These are phyloP conservation scores for Ecliptopera silaceata DNA, from an alignment of 2,888 invertebrate species.

Conservation along the genomic window DNA sequence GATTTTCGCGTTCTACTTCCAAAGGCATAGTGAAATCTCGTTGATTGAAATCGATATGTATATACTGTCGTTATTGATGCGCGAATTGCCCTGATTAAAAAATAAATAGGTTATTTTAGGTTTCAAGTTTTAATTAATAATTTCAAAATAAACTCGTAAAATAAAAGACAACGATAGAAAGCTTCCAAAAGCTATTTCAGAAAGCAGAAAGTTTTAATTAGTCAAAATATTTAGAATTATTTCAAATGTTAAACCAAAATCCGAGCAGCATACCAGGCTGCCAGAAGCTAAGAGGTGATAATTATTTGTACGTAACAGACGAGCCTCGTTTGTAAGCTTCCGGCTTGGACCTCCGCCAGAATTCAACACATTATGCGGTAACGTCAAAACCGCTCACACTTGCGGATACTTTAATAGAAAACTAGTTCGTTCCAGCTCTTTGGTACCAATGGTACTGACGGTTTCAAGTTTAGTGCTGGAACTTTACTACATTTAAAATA, in stretches of 20 bases:
- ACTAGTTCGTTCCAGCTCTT: constrained; percentile 10
- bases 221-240: too few relatives aligned
- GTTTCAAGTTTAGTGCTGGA: not conserved
- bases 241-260: too few relatives aligned
- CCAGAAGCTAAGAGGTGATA: constrained; percentile 28
- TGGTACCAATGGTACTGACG: constrained; percentile 2
- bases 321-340: constrained; percentile 40
- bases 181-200: too few relatives aligned
- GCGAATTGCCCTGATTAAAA: too few relatives aligned
- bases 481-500: not conserved
- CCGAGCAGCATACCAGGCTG: not conserved
- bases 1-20: constrained; percentile 9
- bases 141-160: too few relatives aligned
- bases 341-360: constrained; percentile 53
- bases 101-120: too few relatives aligned
- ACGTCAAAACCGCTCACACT: constrained; percentile 28
- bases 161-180: too few relatives aligned
- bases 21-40: constrained; percentile 4
- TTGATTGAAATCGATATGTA: too few relatives aligned
- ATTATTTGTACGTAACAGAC: constrained; percentile 31
- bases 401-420: constrained; percentile 20
- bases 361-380: constrained; percentile 41
- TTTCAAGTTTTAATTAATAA: too few relatives aligned
- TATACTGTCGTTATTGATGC: too few relatives aligned
- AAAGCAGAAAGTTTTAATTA: too few relatives aligned